phyloP scores from a whole-genome alignment of 1,140 invertebrate species.

The Drosophila obscura region DNA sequence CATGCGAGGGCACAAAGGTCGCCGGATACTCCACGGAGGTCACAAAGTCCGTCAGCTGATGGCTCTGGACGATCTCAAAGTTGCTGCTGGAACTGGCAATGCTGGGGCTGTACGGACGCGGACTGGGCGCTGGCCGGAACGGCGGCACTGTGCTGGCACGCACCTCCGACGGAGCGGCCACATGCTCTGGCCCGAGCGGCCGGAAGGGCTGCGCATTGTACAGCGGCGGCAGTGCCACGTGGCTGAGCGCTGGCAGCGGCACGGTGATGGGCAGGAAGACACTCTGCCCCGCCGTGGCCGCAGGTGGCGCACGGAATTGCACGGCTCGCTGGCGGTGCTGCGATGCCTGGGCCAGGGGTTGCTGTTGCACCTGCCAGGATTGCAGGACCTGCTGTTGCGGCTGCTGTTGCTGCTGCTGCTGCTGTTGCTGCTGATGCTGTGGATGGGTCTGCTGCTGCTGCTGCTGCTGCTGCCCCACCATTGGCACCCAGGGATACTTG shows the following conservation, averaged over 20 bases:
- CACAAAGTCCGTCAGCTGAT: constrained; percentile 86
- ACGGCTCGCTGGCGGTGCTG: constrained; percentile 73
- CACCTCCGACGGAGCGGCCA: constrained; percentile 73
- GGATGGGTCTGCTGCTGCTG: constrained; percentile 41
- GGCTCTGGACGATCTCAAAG: constrained; percentile 86
- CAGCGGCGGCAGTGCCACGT: constrained; percentile 85
- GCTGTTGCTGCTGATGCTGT: constrained; percentile 60
- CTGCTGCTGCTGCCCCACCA: constrained; percentile 84
- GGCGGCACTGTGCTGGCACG: constrained; percentile 36
- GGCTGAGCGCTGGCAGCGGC: constrained; percentile 85
- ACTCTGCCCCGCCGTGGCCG: constrained; percentile 3
- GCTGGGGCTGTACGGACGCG: constrained; percentile 15
- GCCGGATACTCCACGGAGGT: constrained; percentile 88
- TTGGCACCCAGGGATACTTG: constrained; percentile 90
- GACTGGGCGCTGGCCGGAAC: constrained; percentile 26
- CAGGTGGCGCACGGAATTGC: constrained; percentile 59
- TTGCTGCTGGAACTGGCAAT: constrained; percentile 49
- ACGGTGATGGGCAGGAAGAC: constrained; percentile 84
- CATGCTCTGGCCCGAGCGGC: constrained; percentile 63
- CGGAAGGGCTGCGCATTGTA: constrained; percentile 86
- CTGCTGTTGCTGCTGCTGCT: constrained; percentile 8
- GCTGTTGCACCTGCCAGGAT: constrained; percentile 51
- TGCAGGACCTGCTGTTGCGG: constrained; percentile 56
- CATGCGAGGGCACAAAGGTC: constrained; percentile 86
- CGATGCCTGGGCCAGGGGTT: constrained; percentile 52